A percentile compares a stretch with the other conserved stretches of the same genome.
These are phyloP conservation scores for Brachirus orientalis DNA, from an alignment of 2,113 vertebrate genomes.

Conservation along the genomic window DNA sequence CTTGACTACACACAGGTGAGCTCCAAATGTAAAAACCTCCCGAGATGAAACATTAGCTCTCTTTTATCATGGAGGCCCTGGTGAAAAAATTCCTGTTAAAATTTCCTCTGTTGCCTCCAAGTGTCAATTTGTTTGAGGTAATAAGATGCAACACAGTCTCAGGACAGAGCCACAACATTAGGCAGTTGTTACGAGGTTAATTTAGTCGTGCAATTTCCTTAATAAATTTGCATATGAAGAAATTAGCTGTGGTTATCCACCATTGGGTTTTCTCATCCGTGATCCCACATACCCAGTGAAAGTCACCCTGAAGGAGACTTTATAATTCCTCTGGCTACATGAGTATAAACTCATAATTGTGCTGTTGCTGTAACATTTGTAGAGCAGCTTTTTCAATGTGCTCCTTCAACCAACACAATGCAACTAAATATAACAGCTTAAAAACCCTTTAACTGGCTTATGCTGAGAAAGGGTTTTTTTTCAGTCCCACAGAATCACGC, in stretches of 20 bases:
- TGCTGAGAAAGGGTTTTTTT: too few relatives aligned
- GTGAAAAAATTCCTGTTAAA: neutral
- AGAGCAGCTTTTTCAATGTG: too few relatives aligned
- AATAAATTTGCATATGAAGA: neutral
- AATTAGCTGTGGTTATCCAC: neutral
- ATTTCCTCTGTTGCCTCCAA: neutral
- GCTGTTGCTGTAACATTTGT: too few relatives aligned
- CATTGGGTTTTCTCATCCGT: neutral
- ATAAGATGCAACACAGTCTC: neutral
- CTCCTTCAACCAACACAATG: too few relatives aligned
- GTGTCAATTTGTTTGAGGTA: neutral
- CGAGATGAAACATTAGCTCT: too few relatives aligned
- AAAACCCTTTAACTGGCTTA: too few relatives aligned
- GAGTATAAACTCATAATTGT: too few relatives aligned
- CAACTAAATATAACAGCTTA: too few relatives aligned
- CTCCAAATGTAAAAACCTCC: neutral
- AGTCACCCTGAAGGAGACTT: constrained; percentile 1
- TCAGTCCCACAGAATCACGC: too few relatives aligned
- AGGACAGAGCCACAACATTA: neutral
- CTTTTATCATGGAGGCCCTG: too few relatives aligned
- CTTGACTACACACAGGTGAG: neutral
- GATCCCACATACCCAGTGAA: neutral
- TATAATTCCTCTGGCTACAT: neutral
- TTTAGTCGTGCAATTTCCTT: too few relatives aligned
- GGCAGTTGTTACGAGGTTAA: neutral